Evolutionary conservation across 2,888 invertebrate genomes (phyloP).

Genomic region (Sipha maydis): DNA sequence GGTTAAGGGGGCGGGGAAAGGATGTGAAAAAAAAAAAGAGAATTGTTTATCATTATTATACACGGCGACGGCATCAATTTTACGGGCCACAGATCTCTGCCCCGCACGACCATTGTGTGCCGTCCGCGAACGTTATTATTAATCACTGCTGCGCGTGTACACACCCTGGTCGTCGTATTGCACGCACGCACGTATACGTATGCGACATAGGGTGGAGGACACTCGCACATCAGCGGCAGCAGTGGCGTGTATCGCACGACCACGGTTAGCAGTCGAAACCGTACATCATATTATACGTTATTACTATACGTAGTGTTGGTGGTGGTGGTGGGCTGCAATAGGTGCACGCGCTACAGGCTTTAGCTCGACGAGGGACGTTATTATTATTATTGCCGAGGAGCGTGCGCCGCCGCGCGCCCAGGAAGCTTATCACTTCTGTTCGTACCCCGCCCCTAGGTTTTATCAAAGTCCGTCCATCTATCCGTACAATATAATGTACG

Average conservation of each 20-base stretch:
- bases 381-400: constrained; percentile 17
- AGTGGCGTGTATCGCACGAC: background rate
- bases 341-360: background rate
- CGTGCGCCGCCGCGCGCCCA: constrained; percentile 18
- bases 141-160: constrained; percentile 36
- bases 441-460: constrained; percentile 28
- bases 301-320: background rate
- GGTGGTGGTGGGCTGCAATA: background rate
- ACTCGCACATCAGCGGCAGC: background rate
- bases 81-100: constrained; percentile 54
- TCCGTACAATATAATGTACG: background rate
- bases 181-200: background rate
- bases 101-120: constrained; percentile 39
- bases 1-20: background rate
- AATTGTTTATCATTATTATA: constrained; percentile 31
- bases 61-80: constrained; percentile 37
- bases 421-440: constrained; percentile 46
- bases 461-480: constrained; percentile 42
- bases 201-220: background rate
- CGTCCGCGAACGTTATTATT: constrained; percentile 46
- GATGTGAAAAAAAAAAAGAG: background rate
- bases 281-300: background rate
- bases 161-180: constrained; percentile 8
- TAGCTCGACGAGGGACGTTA: background rate
- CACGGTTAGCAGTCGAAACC: background rate